Conservation (phyloP, 2,113 vertebrate species). For the Amphilophus citrinellus region DNA sequence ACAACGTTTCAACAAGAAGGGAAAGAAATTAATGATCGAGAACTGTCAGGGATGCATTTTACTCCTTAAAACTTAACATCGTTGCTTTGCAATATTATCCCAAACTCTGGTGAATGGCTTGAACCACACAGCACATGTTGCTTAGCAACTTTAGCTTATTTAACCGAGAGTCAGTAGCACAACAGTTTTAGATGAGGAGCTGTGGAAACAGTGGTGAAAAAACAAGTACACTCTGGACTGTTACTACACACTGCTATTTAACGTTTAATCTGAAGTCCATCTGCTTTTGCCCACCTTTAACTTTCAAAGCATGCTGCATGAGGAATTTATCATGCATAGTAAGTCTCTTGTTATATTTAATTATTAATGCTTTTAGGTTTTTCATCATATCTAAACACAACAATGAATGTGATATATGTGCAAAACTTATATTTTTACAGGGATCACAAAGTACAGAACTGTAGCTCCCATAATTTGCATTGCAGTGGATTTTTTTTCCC, state of each 20-base stretch:
- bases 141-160: slow-evolving; percentile 52
- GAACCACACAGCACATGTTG: slow-evolving; percentile 31
- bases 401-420: too few relatives aligned
- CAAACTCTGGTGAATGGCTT: slow-evolving; percentile 25
- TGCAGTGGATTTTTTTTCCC: too few relatives aligned
- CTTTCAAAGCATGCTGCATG: neutral
- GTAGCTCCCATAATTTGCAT: too few relatives aligned
- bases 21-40: neutral
- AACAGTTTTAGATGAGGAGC: slow-evolving; percentile 7
- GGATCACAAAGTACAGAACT: too few relatives aligned
- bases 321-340: neutral
- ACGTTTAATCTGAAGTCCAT: neutral
- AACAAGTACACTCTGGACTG: neutral
- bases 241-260: neutral
- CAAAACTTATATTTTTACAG: too few relatives aligned
- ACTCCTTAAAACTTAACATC: neutral
- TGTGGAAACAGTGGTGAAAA: neutral
- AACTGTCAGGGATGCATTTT: neutral
- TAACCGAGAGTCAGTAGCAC: slow-evolving; percentile 4
- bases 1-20: neutral
- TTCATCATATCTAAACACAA: too few relatives aligned
- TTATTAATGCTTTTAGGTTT: too few relatives aligned
- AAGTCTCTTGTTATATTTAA: neutral
- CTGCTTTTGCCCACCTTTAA: neutral
- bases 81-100: neutral